phyloP scores from a whole-genome alignment of 2,797 vertebrate species.

The Clamator glandarius region DNA sequence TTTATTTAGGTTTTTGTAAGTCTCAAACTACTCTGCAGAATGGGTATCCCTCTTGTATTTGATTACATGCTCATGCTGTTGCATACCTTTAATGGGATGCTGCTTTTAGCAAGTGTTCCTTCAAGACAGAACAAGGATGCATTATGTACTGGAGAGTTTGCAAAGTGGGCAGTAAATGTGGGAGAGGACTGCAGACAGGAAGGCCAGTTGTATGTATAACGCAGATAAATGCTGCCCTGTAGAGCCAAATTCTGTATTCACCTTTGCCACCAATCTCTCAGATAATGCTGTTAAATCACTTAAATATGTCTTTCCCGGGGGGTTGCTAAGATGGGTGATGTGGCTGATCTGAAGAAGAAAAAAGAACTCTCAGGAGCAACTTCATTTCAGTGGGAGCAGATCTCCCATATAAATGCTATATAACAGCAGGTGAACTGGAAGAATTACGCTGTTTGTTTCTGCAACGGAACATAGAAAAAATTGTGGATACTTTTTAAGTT shows the following conservation, averaged over 20 bases:
- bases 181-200: background rate
- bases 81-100: background rate
- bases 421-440: background rate
- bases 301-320: background rate
- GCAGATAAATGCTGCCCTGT: background rate
- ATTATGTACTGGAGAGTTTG: background rate
- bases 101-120: background rate
- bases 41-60: background rate
- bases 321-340: background rate
- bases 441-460: background rate
- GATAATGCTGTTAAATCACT: background rate
- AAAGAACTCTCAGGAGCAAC: background rate
- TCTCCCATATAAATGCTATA: background rate
- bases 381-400: background rate
- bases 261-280: background rate
- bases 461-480: background rate
- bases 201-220: background rate
- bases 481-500: background rate
- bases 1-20: background rate
- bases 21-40: background rate
- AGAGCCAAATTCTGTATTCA: background rate
- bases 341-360: background rate
- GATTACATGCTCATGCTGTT: background rate
- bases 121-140: background rate
- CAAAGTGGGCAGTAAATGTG: background rate